Percentiles rank a stretch among this genome's conserved stretches.
These are phyloP conservation scores for Chrysomallon squamiferum DNA, from an alignment of 1,140 invertebrate genomes.

Conservation along the genomic window DNA sequence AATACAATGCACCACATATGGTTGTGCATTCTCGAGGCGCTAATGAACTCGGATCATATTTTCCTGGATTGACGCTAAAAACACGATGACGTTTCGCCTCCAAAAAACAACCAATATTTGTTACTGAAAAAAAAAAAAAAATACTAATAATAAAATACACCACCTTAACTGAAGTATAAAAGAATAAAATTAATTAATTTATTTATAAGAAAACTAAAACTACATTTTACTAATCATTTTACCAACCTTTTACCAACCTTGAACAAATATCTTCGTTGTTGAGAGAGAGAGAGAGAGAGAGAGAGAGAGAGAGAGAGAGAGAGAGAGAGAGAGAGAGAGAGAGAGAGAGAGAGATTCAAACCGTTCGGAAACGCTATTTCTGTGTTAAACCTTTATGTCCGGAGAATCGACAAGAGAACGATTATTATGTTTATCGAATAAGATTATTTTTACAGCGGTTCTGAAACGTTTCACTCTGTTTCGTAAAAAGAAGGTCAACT, in stretches of 20 bases:
- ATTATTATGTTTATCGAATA: too few species aligned
- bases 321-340: not conserved
- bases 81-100: not conserved
- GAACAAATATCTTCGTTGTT: too few species aligned
- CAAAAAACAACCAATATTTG: not conserved
- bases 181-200: too few species aligned
- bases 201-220: too few species aligned
- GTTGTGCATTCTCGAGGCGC: not conserved
- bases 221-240: too few species aligned
- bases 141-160: too few species aligned
- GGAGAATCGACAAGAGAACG: not conserved
- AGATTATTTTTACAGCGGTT: too few species aligned
- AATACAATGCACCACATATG: not conserved
- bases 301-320: slow-evolving; percentile 4
- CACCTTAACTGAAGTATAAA: too few species aligned
- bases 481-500: too few species aligned
- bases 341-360: not conserved
- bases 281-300: slow-evolving; percentile 7
- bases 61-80: not conserved
- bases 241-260: too few species aligned
- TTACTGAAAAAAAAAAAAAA: not conserved
- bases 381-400: not conserved
- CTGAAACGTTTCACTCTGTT: too few species aligned
- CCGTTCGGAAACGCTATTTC: not conserved
- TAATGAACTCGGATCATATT: not conserved